Conservation (phyloP, 2,888 invertebrate genomes). For the Hydrotaea diabolus region DNA sequence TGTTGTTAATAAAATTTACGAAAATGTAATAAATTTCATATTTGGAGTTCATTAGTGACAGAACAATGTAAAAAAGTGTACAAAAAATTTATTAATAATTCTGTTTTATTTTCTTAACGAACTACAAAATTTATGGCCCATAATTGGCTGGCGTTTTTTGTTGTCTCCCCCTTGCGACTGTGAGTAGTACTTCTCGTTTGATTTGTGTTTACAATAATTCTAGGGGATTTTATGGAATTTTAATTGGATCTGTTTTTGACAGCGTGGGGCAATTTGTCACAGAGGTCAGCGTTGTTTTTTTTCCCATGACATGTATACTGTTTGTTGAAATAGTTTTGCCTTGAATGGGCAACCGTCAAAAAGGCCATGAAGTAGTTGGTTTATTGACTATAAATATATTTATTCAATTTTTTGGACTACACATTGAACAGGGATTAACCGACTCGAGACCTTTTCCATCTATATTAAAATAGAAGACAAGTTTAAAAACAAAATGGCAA, state of each 20-base stretch:
- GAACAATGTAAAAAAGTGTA: slow-evolving; percentile 1
- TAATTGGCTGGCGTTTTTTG: slow-evolving; percentile 9
- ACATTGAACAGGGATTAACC: too few species aligned
- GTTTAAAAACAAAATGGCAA: too few species aligned
- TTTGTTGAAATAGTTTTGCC: neutral
- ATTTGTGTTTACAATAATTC: slow-evolving; percentile 1
- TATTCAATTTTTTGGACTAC: too few species aligned
- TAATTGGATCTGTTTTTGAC: neutral
- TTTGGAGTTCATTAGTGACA: slow-evolving; percentile 66
- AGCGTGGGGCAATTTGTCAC: slow-evolving; percentile 4
- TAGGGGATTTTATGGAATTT: slow-evolving; percentile 23
- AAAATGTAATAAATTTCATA: slow-evolving; percentile 62
- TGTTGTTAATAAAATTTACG: slow-evolving; percentile 39
- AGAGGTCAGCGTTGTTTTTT: neutral
- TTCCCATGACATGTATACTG: neutral
- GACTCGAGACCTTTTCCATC: too few species aligned
- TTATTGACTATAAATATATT: too few species aligned
- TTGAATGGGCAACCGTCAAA: neutral
- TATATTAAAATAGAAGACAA: too few species aligned
- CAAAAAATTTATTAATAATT: slow-evolving; percentile 25
- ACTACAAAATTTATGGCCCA: slow-evolving; percentile 56
- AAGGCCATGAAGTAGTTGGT: neutral
- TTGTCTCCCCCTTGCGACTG: neutral
- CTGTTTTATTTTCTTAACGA: slow-evolving; percentile 44
- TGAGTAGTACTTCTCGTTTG: neutral